phyloP scores from a whole-genome alignment of 2,797 vertebrate genomes.

The Morelia viridis region DNA sequence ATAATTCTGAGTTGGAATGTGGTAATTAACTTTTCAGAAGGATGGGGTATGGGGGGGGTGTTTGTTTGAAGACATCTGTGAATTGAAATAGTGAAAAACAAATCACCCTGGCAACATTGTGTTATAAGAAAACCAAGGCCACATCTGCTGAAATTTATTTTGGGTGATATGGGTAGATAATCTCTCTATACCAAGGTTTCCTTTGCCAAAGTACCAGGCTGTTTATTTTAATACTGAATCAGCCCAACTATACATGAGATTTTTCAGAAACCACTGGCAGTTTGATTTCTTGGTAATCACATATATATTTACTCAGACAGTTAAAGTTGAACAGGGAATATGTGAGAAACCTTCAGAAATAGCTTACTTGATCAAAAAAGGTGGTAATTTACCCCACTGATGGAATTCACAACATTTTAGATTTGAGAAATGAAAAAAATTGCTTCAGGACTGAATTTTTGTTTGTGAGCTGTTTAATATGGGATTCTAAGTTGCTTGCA shows the following conservation, averaged over 20 bases:
- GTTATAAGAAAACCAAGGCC: not conserved
- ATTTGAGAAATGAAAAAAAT: not conserved
- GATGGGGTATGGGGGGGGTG: not conserved
- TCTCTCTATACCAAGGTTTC: not conserved
- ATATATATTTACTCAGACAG: slow-evolving; percentile 9
- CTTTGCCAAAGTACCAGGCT: not conserved
- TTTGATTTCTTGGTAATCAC: slow-evolving; percentile 4
- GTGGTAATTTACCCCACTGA: not conserved
- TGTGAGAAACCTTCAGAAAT: not conserved
- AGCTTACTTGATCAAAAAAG: not conserved
- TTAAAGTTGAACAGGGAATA: not conserved
- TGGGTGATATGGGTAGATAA: not conserved
- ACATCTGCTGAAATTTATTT: not conserved
- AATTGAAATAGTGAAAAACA: not conserved
- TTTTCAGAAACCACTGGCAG: not conserved
- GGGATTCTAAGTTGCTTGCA: not conserved
- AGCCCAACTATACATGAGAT: not conserved
- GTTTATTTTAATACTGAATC: not conserved
- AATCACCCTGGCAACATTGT: not conserved
- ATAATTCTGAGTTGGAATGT: not conserved
- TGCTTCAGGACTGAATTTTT: not conserved
- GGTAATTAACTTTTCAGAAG: not conserved
- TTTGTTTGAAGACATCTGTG: not conserved
- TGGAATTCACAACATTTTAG: not conserved
- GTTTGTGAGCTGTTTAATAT: not conserved